Base-by-base conservation (phyloP, 1,140 invertebrate species). In the Helicoverpa armigera region DNA sequence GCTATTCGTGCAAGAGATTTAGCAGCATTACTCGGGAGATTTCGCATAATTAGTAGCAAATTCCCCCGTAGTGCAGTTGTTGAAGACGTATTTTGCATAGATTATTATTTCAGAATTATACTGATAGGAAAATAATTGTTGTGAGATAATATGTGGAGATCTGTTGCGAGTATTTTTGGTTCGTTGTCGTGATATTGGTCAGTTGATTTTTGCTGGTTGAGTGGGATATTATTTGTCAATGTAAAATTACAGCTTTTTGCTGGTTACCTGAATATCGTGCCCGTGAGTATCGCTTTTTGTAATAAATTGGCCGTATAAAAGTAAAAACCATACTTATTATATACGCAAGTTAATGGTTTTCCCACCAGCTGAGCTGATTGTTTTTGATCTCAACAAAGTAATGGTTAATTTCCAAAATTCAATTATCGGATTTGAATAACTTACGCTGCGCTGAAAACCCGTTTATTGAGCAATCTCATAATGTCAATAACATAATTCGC, bases 1-100 rank as follows among this genome's bases (percentile, higher is more conserved):
- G 63, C 63, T 18, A 16, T 69, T 69, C 65, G 16, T 69, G 65
- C 65, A 50, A 69, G 65, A 69, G 65, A 69, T 69, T 69, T 69
- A 43, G 3, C 43, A 23, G 65, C 65, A 69, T 69, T 69, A 69
- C 43, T 72, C 69, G 48, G 23, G 69, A 53, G 50, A 72, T 72
- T 72, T 31, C 50, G 12, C 18, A 70, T 72, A 72, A 72, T 72
- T 53, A 72, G 50, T 54, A 72, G 4, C 48, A 31, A 72, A 72
- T 72, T 31, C 69, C 50, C 50, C 48, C 69, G 23, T 48, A 48
- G 50, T 72, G 69, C 69, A 72, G 43, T 69, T 53, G 23, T 48
- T 53, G 50, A 51, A 72, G 23, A n/a, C 18, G 13, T 29, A 70
- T 29, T 63, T 53, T 70, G 50, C 50, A 72, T 53, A 72, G 43